Evolutionary conservation across 2,888 invertebrate species (phyloP), one percentile per base, ranked within the genome.

Genomic region (Smittia sp.): DNA sequence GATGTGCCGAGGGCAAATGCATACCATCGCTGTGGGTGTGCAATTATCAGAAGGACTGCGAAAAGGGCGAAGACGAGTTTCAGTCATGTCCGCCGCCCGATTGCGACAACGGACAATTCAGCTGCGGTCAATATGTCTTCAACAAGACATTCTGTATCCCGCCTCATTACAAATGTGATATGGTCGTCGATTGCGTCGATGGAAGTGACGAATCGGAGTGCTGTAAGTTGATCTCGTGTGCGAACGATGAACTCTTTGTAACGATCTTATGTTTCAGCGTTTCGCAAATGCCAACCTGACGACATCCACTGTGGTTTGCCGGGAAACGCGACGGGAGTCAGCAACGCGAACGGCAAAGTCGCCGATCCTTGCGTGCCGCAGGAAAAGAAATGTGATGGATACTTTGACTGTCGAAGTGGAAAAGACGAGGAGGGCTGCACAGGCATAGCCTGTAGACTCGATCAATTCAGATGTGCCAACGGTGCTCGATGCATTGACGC

Each of bases 91-190:
- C 95, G 74, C 94, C 97, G 73, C 97, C 97, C 32, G 95, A 96
- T 79, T 98, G 97, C 82, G 95, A 96, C 78, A 86, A 90, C 73
- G 93, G 93, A 1, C 94, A 96, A 85, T 87, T 95, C 80, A 92
- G 93, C 52, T 98, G 97, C 83, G 90, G 91, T 70, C 93, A 94
- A 84, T 97, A 96, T 85, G 90, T 92, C 78, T 97, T 93, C 88
- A 97, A 97, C 85, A 93, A 92, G 84, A 95, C 96, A 32, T 96
- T 94, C 83, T 97, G 97, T 83, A 91, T 96, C 80, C 95, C 96
- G 75, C 91, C 92, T 75, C 92, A 96, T 85, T 90, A 93, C 84
- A 89, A 93, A 82, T 97, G 97, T 85, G 97, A 97, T 85, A 94
- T 92, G 89, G 91, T 90, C 76, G 92, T 94, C 39, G 96, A 97